These are phyloP conservation scores for Drosophila burlai DNA, from an alignment of 1,140 invertebrate species.

Conservation along the genomic window DNA sequence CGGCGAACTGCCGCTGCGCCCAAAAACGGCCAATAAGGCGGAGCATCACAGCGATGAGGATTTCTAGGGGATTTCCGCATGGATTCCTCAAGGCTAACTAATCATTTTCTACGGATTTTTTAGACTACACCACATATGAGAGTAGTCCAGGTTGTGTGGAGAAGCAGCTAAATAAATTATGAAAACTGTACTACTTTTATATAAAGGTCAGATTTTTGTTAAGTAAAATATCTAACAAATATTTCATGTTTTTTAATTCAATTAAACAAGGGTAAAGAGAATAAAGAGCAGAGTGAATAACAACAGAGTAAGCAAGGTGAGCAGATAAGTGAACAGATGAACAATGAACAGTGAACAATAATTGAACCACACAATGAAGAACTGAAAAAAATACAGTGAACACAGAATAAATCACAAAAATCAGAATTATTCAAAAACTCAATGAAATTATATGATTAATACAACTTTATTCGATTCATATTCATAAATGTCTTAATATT, in stretches of 20 bases:
- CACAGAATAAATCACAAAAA: too few species aligned
- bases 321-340: too few species aligned
- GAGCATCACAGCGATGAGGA: slow-evolving; percentile 84
- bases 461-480: slow-evolving; percentile 66
- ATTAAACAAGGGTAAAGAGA: too few species aligned
- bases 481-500: slow-evolving; percentile 37
- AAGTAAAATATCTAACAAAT: background rate
- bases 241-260: too few species aligned
- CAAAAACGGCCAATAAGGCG: slow-evolving; percentile 73
- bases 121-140: background rate
- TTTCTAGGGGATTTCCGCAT: slow-evolving; percentile 52
- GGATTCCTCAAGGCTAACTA: background rate
- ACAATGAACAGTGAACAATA: too few species aligned
- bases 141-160: background rate
- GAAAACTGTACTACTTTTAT: slow-evolving; percentile 3
- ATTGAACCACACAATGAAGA: too few species aligned
- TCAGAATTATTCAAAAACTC: background rate
- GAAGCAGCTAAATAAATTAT: background rate
- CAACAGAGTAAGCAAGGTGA: background rate
- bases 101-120: slow-evolving; percentile 22
- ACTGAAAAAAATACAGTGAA: too few species aligned
- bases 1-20: slow-evolving; percentile 71
- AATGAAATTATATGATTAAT: slow-evolving; percentile 20
- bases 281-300: background rate
- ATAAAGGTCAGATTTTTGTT: background rate